phyloP scores from a whole-genome alignment of 2,888 invertebrate genomes.

The Stenoptilia bipunctidactyla region DNA sequence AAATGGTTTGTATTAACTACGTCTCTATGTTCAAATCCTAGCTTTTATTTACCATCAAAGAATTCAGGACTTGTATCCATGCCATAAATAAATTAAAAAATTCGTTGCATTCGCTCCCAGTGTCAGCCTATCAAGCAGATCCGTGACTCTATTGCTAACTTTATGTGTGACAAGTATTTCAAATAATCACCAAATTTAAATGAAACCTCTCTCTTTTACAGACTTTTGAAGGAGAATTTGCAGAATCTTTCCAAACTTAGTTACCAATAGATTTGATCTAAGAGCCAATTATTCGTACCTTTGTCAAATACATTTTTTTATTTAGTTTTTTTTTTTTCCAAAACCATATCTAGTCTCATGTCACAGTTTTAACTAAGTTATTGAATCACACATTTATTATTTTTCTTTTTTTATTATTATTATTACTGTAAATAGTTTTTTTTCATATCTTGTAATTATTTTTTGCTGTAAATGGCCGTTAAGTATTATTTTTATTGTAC shows the following conservation, averaged over 20 bases:
- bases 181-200: background rate
- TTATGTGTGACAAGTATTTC: background rate
- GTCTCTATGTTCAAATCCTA: too few relatives aligned
- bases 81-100: too few relatives aligned
- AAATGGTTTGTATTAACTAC: too few relatives aligned
- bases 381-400: slow-evolving; percentile 13
- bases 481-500: slow-evolving; percentile 1
- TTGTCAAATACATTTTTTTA: slow-evolving; percentile 8
- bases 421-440: slow-evolving; percentile 3
- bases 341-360: slow-evolving; percentile 65
- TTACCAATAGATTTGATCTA: slow-evolving; percentile 30
- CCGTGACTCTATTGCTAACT: background rate
- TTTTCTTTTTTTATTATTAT: background rate
- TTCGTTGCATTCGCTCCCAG: too few relatives aligned
- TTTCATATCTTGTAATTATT: slow-evolving; percentile 10
- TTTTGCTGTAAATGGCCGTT: background rate
- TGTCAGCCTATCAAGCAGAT: too few relatives aligned
- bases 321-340: slow-evolving; percentile 36
- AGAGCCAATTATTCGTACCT: slow-evolving; percentile 15
- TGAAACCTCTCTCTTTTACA: slow-evolving; percentile 32
- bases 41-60: too few relatives aligned
- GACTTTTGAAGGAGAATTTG: slow-evolving; percentile 47
- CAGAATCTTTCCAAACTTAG: slow-evolving; percentile 25
- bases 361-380: slow-evolving; percentile 69
- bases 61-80: too few relatives aligned